phyloP scores from a whole-genome alignment of 2,888 invertebrate genomes.

The Meiosimyza decipiens region DNA sequence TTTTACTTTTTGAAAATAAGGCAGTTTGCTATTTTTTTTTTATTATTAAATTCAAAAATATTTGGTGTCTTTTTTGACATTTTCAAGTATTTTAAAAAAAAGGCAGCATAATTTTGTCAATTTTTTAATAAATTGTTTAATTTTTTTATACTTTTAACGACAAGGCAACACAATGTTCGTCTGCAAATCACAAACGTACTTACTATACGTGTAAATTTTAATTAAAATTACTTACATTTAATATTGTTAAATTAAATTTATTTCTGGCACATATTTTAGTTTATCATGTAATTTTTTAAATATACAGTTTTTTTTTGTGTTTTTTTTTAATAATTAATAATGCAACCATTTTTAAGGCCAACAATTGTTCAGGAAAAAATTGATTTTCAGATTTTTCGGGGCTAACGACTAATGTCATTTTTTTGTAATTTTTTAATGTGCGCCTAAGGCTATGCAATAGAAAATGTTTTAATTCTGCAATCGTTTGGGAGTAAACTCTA shows the following conservation, averaged over 20 bases:
- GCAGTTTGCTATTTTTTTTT: background rate
- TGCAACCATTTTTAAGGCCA: constrained; percentile 5
- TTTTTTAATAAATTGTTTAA: too few relatives aligned
- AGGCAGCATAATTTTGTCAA: too few relatives aligned
- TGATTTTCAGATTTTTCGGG: background rate
- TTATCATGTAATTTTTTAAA: background rate
- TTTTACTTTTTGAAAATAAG: background rate
- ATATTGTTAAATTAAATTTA: constrained; percentile 7
- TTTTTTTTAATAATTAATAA: background rate
- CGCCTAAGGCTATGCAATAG: background rate
- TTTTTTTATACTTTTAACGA: too few relatives aligned
- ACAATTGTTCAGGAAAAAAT: background rate
- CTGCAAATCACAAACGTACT: background rate
- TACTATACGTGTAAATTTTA: too few relatives aligned
- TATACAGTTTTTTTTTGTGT: background rate
- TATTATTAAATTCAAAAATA: too few relatives aligned
- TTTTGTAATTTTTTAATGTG: too few relatives aligned
- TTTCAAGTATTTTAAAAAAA: too few relatives aligned
- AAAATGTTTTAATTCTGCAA: too few relatives aligned
- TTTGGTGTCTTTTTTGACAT: too few relatives aligned
- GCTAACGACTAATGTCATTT: background rate
- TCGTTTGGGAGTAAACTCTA: too few relatives aligned
- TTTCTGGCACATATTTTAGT: constrained; percentile 18
- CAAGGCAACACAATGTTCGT: background rate
- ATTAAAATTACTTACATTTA: background rate